Evolutionary conservation across 2,113 vertebrate species (phyloP).

Genomic region (Pachyramphus minor): DNA sequence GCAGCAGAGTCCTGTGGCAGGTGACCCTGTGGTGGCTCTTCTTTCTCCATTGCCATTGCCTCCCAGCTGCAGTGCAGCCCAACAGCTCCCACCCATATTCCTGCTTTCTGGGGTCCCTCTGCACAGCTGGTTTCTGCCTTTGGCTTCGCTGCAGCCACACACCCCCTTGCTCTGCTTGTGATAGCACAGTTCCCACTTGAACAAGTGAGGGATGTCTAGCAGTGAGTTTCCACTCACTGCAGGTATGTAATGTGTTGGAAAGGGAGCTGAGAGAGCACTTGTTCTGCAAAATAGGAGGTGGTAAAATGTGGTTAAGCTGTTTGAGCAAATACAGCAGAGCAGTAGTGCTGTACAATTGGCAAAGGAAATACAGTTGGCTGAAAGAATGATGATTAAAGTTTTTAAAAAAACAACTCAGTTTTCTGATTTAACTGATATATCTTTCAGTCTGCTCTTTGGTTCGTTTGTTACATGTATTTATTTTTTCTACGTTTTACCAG

Average conservation of each 20-base stretch:
- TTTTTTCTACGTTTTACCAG: not conserved
- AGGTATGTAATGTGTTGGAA: not conserved
- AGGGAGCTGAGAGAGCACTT: not conserved
- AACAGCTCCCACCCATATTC: not conserved
- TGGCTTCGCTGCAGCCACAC: rapidly evolving
- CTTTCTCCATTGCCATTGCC: not conserved
- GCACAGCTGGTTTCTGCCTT: not conserved
- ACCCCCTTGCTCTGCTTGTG: not conserved
- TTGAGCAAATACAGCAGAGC: not conserved
- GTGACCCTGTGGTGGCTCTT: not conserved
- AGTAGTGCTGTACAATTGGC: not conserved
- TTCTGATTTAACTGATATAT: not conserved
- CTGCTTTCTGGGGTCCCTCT: not conserved
- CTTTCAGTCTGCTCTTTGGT: not conserved
- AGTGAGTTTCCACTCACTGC: not conserved
- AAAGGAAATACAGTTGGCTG: not conserved
- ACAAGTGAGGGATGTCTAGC: not conserved
- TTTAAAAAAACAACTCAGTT: not conserved
- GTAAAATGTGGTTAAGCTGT: not conserved
- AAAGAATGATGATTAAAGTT: not conserved
- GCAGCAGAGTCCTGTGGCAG: not conserved
- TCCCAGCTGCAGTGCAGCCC: not conserved
- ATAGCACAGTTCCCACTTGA: not conserved
- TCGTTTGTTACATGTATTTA: not conserved
- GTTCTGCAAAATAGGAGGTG: not conserved